A percentile compares a stretch with the other conserved stretches of the same genome.
Conservation (phyloP, 1,140 invertebrate genomes). For the silkworm (Bombyx mori) region DNA sequence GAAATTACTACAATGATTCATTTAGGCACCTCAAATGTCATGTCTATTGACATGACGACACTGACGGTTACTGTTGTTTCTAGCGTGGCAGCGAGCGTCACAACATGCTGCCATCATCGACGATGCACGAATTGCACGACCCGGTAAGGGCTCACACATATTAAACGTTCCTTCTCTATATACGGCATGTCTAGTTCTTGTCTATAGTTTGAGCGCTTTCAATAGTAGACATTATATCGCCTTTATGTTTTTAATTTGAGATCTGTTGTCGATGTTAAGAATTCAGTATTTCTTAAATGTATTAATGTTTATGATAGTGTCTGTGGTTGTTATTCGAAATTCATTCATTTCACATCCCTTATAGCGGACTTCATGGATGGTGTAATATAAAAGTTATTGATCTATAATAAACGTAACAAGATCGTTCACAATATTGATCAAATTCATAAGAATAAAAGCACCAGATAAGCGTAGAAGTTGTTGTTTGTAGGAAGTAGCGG, state of each 20-base stretch:
- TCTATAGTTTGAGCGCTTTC: constrained; percentile 20
- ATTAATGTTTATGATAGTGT: constrained; percentile 3
- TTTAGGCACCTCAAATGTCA: too few species aligned
- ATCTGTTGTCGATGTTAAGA: too few species aligned
- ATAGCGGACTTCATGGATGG: too few species aligned
- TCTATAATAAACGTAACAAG: too few species aligned
- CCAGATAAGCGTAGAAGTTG: constrained; percentile 55
- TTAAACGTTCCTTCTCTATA: not conserved
- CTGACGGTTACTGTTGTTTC: constrained; percentile 38
- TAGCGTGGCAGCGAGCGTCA: constrained; percentile 59
- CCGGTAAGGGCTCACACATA: constrained; percentile 54
- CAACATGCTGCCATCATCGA: constrained; percentile 62
- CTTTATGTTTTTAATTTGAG: constrained; percentile 14
- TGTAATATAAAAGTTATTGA: too few species aligned
- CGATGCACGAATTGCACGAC: constrained; percentile 69
- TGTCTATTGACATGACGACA: not conserved
- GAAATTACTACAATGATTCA: too few species aligned
- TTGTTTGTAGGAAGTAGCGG: constrained; percentile 73
- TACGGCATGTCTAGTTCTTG: too few species aligned
- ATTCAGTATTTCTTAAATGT: constrained; percentile 8
- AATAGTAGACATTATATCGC: constrained; percentile 17
- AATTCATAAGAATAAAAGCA: not conserved
- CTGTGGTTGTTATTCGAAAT: too few species aligned
- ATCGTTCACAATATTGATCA: too few species aligned
- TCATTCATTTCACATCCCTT: too few species aligned